These are phyloP conservation scores for Elysia chlorotica DNA, from an alignment of 1,140 invertebrate genomes.

Conservation along the genomic window DNA sequence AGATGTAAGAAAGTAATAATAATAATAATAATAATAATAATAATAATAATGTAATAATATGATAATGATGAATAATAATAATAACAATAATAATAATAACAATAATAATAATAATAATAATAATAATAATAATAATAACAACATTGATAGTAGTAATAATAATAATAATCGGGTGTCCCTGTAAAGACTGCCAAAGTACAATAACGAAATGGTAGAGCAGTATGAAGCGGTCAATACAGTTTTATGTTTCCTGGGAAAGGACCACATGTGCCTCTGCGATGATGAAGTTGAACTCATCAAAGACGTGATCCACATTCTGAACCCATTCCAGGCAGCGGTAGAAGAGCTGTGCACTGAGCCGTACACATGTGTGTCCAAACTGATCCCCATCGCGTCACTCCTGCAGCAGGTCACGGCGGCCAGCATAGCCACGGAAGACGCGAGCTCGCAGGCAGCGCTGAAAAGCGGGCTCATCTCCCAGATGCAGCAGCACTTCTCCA, in stretches of 20 bases:
- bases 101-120: too few relatives aligned
- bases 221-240: constrained; percentile 22
- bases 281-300: constrained; percentile 19
- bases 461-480: constrained; percentile 16
- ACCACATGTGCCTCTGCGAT: constrained; percentile 21
- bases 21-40: too few relatives aligned
- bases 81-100: too few relatives aligned
- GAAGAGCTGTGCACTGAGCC: constrained; percentile 9
- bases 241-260: constrained; percentile 17
- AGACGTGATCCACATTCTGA: constrained; percentile 3
- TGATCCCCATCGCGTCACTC: constrained; percentile 12
- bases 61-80: too few relatives aligned
- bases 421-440: constrained; percentile 3
- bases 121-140: too few relatives aligned
- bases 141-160: too few relatives aligned
- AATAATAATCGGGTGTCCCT: too few relatives aligned
- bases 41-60: too few relatives aligned
- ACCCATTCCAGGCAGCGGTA: constrained; percentile 16
- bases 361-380: constrained; percentile 22
- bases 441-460: constrained; percentile 17
- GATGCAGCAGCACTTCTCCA: constrained; percentile 17
- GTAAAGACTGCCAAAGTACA: too few relatives aligned
- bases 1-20: too few relatives aligned
- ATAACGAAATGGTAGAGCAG: constrained; percentile 21
- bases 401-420: constrained; percentile 16